These are phyloP conservation scores for Morelia viridis DNA, from an alignment of 2,797 vertebrate genomes.

Conservation along the genomic window DNA sequence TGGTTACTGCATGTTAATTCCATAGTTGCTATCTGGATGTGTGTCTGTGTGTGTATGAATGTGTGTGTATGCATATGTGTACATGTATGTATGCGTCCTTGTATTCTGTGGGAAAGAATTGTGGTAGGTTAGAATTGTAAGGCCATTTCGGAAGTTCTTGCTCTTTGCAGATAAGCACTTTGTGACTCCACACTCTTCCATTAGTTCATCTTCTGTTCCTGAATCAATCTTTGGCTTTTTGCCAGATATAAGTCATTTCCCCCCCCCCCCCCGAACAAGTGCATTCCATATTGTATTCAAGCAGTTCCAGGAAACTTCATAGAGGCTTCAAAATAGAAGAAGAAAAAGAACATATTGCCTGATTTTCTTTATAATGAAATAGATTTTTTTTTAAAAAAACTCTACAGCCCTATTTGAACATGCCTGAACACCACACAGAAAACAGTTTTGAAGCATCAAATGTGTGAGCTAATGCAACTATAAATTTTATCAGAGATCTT, in stretches of 20 bases:
- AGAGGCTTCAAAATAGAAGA: constrained; percentile 59
- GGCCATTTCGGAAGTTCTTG: constrained; percentile 54
- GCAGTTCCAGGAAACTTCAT: constrained; percentile 67
- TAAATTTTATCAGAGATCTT: background rate
- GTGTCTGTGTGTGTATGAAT: background rate
- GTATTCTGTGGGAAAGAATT: background rate
- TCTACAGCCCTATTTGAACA: background rate
- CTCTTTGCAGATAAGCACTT: constrained; percentile 51
- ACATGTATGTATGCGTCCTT: background rate
- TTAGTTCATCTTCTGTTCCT: constrained; percentile 65
- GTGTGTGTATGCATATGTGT: background rate
- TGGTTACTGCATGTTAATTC: background rate
- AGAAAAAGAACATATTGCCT: background rate
- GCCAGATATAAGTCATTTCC: constrained; percentile 72
- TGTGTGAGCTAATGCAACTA: background rate
- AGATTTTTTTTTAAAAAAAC: background rate
- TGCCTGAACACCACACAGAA: background rate
- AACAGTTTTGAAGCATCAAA: background rate
- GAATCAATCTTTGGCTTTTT: constrained; percentile 68
- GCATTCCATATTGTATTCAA: constrained; percentile 48
- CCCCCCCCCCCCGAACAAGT: constrained; percentile 68
- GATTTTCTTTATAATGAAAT: background rate
- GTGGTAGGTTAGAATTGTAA: background rate
- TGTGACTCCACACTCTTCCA: constrained; percentile 66
- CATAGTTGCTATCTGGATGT: background rate